Evolutionary conservation across 2,888 invertebrate genomes (phyloP).

Genomic region (Glyphotaelius pellucidus): DNA sequence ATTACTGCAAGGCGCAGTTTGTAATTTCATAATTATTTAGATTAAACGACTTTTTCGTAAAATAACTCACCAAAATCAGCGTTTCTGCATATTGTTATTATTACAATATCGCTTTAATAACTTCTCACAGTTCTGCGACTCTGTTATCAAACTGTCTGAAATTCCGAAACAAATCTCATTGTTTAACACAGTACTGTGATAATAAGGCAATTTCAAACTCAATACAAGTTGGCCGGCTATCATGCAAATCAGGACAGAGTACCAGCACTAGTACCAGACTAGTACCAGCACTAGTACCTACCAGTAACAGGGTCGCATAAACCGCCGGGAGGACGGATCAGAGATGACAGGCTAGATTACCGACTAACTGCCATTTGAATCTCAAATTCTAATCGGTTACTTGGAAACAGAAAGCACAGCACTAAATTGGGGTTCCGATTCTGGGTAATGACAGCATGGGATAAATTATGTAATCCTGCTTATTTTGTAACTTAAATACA

Average conservation of each 20-base stretch:
- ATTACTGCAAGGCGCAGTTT: no score
- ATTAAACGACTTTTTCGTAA: no score
- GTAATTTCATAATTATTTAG: no score
- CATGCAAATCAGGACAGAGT: not conserved
- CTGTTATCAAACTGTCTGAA: constrained; percentile 7
- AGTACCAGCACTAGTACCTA: no score
- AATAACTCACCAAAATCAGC: not conserved
- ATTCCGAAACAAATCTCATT: constrained; percentile 22
- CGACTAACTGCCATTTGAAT: constrained; percentile 34
- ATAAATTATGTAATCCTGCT: not conserved
- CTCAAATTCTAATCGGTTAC: constrained; percentile 31
- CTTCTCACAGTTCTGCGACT: not conserved
- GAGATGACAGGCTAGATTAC: constrained; percentile 31
- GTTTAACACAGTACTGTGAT: not conserved
- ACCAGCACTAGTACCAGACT: not conserved
- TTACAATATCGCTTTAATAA: not conserved
- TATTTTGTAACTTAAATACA: not conserved
- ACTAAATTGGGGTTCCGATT: not conserved
- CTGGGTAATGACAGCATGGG: not conserved
- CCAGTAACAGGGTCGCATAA: not conserved
- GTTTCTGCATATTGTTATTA: not conserved
- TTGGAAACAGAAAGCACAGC: not conserved
- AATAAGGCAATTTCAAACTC: constrained; percentile 38
- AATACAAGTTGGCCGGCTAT: constrained; percentile 22
- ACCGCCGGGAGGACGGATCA: constrained; percentile 10